Percentiles rank a stretch among this genome's conserved stretches.
Conservation (phyloP, 1,140 invertebrate genomes). For the Dryas iulia region DNA sequence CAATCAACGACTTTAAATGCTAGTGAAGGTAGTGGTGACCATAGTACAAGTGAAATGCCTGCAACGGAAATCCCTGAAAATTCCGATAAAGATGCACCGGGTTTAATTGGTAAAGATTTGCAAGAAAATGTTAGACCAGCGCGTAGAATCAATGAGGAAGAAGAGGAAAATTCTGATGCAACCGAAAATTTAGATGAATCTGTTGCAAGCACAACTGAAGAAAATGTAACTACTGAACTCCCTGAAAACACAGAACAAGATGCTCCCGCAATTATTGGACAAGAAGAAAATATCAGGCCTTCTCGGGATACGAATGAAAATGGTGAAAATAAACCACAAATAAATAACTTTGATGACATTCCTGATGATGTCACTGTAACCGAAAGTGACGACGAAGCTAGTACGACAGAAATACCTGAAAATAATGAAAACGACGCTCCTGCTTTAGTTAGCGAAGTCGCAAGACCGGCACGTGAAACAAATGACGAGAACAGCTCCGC, state of each 20-base stretch:
- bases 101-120: not conserved
- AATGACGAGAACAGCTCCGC: not conserved
- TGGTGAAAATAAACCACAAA: not conserved
- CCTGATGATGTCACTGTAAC: not conserved
- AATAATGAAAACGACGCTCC: not conserved
- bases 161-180: not conserved
- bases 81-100: not conserved
- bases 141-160: not conserved
- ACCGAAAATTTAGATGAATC: not conserved
- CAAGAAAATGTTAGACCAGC: not conserved
- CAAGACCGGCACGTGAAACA: slow-evolving; percentile 23
- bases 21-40: slow-evolving; percentile 5
- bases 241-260: slow-evolving; percentile 14
- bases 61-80: not conserved
- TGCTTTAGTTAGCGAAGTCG: not conserved
- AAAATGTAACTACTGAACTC: not conserved
- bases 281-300: not conserved
- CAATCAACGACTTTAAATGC: slow-evolving; percentile 8
- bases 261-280: not conserved
- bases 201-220: not conserved
- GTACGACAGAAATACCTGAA: slow-evolving; percentile 9
- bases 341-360: not conserved
- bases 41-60: not conserved
- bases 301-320: not conserved
- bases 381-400: not conserved